Evolutionary conservation across 2,888 invertebrate species (phyloP), one percentile per base, ranked within the genome.

Genomic region (Pelosia muscerda): DNA sequence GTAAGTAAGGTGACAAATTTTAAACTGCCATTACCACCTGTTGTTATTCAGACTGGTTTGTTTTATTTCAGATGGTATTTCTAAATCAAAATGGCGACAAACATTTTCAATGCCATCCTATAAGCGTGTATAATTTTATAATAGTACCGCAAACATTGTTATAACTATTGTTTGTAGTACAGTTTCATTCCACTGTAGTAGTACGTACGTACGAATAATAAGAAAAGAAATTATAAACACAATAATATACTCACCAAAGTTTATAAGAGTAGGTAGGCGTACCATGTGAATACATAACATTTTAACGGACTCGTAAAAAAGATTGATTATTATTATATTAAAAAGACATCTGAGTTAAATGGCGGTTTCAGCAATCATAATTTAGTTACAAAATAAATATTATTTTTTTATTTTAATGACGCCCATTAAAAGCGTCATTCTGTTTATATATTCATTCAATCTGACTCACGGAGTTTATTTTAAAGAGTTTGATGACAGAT

Each of bases 371-470:
- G 59, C 34, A 15, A 38, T 9, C 9, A 34, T 23, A 38, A 59
- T 34, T 23, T 59, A 2, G n/a, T 19, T 19, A 42, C 15, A 42
- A 19, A 2, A 42, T 42, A 19, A 4, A 38, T 49, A 19, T 49
- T n/a, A 3, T 38, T 72, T 67, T 69, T 60, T 65, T 65, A 63
- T 66, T 70, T 64, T 68, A 64, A 72, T 73, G 28, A 71, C 69
- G 61, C 31, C 54, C 57, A 42, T 62, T 65, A n/a, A 56, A 64
- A 69, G 65, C 74, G 54, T 69, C 73, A 73, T 70, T 71, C 53
- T 75, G 75, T 73, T 71, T 69, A 64, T 62, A 57, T 72, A 54
- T 80, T 79, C 79, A 77, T 74, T 77, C 56, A 67, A 68, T 71
- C 64, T 57, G 60, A 66, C 71, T 73, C 63, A 61, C 26, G 53